Percentiles rank a stretch among this genome's conserved stretches.
Evolutionary conservation across 2,888 invertebrate species (phyloP).

Genomic region (Brassicogethes aeneus): DNA sequence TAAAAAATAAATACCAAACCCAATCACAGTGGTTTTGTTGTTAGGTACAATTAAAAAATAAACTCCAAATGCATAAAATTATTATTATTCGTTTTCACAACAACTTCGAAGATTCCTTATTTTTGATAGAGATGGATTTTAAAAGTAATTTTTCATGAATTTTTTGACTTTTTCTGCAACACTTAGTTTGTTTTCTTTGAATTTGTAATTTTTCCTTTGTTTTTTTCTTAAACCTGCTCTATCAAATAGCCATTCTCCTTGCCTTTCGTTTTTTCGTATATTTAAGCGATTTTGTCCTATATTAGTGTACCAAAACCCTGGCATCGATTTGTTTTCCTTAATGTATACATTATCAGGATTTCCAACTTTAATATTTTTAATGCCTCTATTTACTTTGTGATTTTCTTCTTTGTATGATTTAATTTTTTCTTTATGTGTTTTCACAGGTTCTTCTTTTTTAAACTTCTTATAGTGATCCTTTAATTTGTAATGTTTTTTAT

Average conservation of each 20-base stretch:
- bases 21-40: not conserved
- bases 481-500: not conserved
- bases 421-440: constrained; percentile 1
- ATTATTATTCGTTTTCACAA: no score
- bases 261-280: not conserved
- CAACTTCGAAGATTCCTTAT: no score
- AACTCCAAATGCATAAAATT: no score
- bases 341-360: not conserved
- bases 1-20: not conserved
- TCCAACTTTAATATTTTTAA: not conserved
- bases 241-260: not conserved
- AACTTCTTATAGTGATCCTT: not conserved
- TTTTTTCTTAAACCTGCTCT: not conserved
- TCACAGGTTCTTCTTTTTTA: not conserved
- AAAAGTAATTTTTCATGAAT: no score
- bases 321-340: not conserved
- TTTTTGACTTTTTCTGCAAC: no score
- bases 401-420: not conserved
- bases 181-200: not conserved
- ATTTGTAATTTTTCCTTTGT: not conserved
- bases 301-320: constrained; percentile 1
- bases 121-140: no score
- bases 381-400: not conserved
- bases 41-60: not conserved
- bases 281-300: not conserved